These are phyloP conservation scores for Netelia inedita DNA, from an alignment of 2,888 invertebrate species.

Conservation along the genomic window DNA sequence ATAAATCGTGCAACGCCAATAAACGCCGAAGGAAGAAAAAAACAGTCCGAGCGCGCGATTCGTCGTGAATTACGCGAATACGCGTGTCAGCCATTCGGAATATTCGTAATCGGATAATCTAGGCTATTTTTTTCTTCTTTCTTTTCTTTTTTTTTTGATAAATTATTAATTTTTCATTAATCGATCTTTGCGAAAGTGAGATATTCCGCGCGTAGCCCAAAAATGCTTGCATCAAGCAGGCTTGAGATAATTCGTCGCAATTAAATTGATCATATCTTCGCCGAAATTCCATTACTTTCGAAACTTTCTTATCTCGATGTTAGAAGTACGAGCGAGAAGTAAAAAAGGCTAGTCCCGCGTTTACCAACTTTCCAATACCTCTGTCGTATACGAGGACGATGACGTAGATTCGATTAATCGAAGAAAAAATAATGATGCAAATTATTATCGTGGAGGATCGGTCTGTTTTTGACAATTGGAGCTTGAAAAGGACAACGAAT, in stretches of 20 bases:
- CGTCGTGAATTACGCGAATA: slow-evolving; percentile 18
- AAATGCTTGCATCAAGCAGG: slow-evolving; percentile 58
- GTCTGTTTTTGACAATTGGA: slow-evolving; percentile 32
- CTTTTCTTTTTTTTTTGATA: neutral
- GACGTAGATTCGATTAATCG: neutral
- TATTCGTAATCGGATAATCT: slow-evolving; percentile 15
- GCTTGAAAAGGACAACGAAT: neutral
- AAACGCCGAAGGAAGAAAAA: slow-evolving; percentile 42
- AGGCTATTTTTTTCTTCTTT: slow-evolving; percentile 19
- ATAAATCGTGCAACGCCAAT: slow-evolving; percentile 32
- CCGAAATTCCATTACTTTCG: neutral
- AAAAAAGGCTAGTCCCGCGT: slow-evolving; percentile 1
- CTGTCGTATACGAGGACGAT: slow-evolving; percentile 13
- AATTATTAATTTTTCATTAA: neutral
- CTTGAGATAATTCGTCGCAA: slow-evolving; percentile 8
- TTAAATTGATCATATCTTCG: neutral
- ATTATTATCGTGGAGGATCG: slow-evolving; percentile 56
- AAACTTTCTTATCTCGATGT: neutral
- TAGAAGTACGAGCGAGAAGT: slow-evolving; percentile 20
- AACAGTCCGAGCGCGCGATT: slow-evolving; percentile 26
- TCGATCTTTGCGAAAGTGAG: too few species aligned
- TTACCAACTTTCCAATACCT: slow-evolving; percentile 16
- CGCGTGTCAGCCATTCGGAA: slow-evolving; percentile 19
- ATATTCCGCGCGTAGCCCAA: slow-evolving; percentile 6
- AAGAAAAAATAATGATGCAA: neutral